Conservation (phyloP, 2,113 vertebrate genomes). For the Rhynchomys soricoides region DNA sequence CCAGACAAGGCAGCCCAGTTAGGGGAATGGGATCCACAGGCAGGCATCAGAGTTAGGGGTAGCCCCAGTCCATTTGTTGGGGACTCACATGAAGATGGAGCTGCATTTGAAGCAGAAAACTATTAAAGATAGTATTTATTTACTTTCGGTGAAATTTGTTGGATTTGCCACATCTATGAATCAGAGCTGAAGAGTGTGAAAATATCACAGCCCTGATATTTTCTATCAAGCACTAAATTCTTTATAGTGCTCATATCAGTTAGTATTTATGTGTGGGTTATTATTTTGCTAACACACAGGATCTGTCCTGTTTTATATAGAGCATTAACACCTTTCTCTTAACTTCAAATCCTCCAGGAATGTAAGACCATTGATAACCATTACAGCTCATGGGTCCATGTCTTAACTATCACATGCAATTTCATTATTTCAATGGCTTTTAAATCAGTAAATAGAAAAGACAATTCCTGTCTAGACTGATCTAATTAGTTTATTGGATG, state of each 20-base stretch:
- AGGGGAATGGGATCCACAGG: too few relatives aligned
- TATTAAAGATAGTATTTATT: conserved; percentile 10
- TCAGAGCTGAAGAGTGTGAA: conserved; percentile 28
- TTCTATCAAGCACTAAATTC: conserved; percentile 34
- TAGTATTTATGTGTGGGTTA: background rate
- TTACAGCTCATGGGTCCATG: conserved; percentile 41
- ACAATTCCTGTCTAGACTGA: conserved; percentile 70
- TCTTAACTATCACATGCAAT: conserved; percentile 55
- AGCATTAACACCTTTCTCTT: background rate
- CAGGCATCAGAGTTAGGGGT: too few relatives aligned
- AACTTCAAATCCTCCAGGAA: conserved; percentile 57
- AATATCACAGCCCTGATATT: background rate
- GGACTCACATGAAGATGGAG: too few relatives aligned
- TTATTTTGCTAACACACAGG: conserved; percentile 32
- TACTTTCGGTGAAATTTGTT: background rate
- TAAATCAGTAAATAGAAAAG: conserved; percentile 74
- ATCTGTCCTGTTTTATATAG: conserved; percentile 10
- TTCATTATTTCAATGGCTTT: conserved; percentile 75
- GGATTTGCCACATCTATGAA: background rate
- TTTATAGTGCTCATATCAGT: conserved; percentile 9
- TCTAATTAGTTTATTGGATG: conserved; percentile 79
- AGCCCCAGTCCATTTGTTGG: too few relatives aligned
- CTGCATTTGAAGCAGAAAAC: conserved; percentile 18
- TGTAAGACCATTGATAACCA: conserved; percentile 49
- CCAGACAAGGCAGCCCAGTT: too few relatives aligned